phyloP scores from a whole-genome alignment of 2,888 invertebrate species.

The Scaptomyza tumidula region DNA sequence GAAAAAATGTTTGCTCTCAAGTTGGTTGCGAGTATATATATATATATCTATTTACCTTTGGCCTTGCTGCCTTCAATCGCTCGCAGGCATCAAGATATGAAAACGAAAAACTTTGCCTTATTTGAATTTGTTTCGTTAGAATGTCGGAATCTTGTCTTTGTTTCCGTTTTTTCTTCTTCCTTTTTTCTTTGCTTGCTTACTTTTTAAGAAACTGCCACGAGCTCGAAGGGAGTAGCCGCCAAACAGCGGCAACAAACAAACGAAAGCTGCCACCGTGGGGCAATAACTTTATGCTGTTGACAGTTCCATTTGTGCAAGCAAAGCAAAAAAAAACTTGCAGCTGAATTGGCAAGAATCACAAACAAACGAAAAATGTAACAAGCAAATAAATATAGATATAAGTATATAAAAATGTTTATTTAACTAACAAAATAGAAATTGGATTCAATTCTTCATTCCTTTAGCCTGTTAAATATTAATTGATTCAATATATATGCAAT shows the following conservation, averaged over 20 bases:
- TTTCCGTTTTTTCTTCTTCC: background rate
- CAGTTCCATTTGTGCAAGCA: conserved; percentile 57
- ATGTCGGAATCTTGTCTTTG: conserved; percentile 5
- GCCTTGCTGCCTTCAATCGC: conserved; percentile 10
- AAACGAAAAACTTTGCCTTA: conserved; percentile 51
- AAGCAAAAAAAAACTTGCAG: conserved; percentile 1
- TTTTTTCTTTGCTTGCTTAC: background rate
- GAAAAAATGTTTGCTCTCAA: background rate
- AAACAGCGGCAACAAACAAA: conserved; percentile 10
- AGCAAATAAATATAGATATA: background rate
- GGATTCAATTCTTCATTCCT: too few species aligned
- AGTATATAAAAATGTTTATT: too few species aligned
- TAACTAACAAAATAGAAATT: too few species aligned
- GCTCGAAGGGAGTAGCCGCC: conserved; percentile 6
- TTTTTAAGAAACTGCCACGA: background rate
- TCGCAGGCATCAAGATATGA: conserved; percentile 13
- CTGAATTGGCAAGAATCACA: conserved; percentile 4
- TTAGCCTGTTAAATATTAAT: too few species aligned
- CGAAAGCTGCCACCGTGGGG: conserved; percentile 47
- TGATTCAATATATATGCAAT: background rate
- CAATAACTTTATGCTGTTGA: conserved; percentile 57
- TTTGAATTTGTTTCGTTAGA: conserved; percentile 17
- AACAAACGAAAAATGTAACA: background rate
- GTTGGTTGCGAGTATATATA: conserved; percentile 2
- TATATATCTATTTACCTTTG: conserved; percentile 30